Conservation (phyloP, 2,113 vertebrate genomes). For the Etheostoma spectabile region DNA sequence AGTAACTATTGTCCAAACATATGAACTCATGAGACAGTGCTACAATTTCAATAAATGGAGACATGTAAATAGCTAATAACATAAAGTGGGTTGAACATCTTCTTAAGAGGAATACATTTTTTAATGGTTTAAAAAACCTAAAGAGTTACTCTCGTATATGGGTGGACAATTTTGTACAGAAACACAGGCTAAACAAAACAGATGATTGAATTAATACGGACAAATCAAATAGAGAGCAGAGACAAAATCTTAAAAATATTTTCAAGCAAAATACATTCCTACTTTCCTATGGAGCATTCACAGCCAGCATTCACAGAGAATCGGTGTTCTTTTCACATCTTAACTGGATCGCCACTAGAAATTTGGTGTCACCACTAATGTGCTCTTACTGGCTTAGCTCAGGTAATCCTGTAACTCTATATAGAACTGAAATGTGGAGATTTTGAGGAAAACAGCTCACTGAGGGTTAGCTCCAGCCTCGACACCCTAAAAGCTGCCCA, state of each 20-base stretch:
- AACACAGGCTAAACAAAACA: neutral
- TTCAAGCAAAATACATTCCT: neutral
- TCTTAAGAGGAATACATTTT: neutral
- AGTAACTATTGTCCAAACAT: too few species aligned
- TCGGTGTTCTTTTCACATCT: conserved; percentile 18
- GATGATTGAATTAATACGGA: neutral
- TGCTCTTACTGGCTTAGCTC: conserved; percentile 54
- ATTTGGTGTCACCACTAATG: conserved; percentile 38
- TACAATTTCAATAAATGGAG: neutral
- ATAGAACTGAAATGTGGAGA: conserved; percentile 34
- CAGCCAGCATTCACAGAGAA: neutral
- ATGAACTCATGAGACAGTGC: too few species aligned
- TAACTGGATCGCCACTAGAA: conserved; percentile 28
- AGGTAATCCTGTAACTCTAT: conserved; percentile 67
- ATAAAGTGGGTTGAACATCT: neutral
- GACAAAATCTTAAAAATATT: neutral
- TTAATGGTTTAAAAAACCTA: too few species aligned
- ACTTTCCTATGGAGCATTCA: neutral
- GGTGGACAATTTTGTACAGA: too few species aligned
- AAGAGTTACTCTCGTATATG: neutral
- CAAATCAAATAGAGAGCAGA: neutral
- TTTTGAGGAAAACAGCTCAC: conserved; percentile 40
- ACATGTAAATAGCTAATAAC: neutral
- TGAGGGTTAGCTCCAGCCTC: neutral
- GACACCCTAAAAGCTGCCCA: conserved; percentile 8